Evolutionary conservation across 1,140 invertebrate species (phyloP), one percentile per base, ranked within the genome.

Genomic region (Portunus trituberculatus): DNA sequence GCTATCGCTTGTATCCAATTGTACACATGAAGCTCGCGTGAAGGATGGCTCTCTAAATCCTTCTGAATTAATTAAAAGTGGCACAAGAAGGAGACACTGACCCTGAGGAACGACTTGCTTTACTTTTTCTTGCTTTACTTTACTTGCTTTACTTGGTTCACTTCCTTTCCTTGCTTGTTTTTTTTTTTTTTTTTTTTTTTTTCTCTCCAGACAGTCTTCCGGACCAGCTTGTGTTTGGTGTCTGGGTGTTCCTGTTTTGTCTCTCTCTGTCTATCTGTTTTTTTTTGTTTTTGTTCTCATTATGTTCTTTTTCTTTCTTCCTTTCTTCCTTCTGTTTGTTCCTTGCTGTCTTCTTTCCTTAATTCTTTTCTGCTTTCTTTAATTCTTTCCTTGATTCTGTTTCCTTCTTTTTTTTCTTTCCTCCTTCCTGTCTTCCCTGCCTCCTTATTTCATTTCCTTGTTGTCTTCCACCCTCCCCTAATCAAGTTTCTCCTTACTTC

Each of bases 1-100:
- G 83, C 88, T 93, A 95, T 92, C 90, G 82, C 94, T 67, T 93
- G 87, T 31, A 93, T 92, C 91, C 92, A 92, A 92, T 88, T 93
- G 91, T 92, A 76, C 87, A 89, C 90, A 46, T 87, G 91, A 89
- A 95, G 82, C 32, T 7, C 28, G n/a, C 67, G 67, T 92, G 90
- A 92, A n/a, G 86, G 84, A 92, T 59, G 29, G 29, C 25, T 31
- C 90, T 39, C 46, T 92, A 90, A 89, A 94, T 94, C 87, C 59
- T 91, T 90, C 20, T 28, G 82, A 94, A 90, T 94, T 94, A 94
- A 94, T 94, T 94, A 94, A 59, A 94, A 93, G 48, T 46, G 31
- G 48, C 92, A 76, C 25, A 87, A 87, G 82, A 45, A 87, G 82
- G 52, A 8, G 92, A 86, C 76, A 76, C 39, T 59, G 52, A 59